phyloP scores from a whole-genome alignment of 2,797 vertebrate species.

The Xyrichtys novacula region DNA sequence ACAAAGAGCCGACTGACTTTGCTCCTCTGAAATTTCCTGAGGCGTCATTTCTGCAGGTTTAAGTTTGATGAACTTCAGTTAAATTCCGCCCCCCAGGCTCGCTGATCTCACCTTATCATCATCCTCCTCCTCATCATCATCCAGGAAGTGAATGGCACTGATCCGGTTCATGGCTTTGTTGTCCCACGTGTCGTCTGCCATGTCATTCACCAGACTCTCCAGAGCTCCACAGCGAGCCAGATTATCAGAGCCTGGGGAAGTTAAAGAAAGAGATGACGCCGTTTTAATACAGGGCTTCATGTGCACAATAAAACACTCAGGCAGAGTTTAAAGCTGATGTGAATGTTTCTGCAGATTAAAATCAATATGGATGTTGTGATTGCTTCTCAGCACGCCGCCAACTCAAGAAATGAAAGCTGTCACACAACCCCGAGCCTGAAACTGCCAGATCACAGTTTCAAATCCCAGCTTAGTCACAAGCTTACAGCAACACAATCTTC shows the following conservation, averaged over 20 bases:
- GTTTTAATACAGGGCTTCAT: conserved; percentile 4
- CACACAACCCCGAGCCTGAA: conserved; percentile 59
- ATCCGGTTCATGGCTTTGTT: conserved; percentile 89
- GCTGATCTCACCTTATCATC: conserved; percentile 88
- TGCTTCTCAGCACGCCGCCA: conserved; percentile 37
- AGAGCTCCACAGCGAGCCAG: conserved; percentile 93
- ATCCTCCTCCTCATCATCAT: conserved; percentile 94
- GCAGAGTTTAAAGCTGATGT: background rate
- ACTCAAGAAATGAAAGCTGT: conserved; percentile 59
- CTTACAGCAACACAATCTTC: conserved; percentile 78
- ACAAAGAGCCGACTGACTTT: no score
- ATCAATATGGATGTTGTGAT: conserved; percentile 32
- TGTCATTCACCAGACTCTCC: conserved; percentile 92
- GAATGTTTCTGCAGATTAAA: conserved; percentile 32
- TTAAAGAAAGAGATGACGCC: conserved; percentile 25
- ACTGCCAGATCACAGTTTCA: conserved; percentile 82
- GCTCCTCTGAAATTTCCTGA: no score
- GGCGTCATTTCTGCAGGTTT: no score
- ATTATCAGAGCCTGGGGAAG: conserved; percentile 85
- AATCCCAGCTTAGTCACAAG: conserved; percentile 80
- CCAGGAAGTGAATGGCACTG: conserved; percentile 96
- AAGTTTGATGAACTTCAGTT: no score
- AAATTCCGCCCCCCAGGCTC: background rate
- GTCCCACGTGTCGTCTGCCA: conserved; percentile 93
- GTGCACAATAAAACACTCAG: background rate